phyloP scores from a whole-genome alignment of 2,888 invertebrate genomes.

The Drosophila pegasa region DNA sequence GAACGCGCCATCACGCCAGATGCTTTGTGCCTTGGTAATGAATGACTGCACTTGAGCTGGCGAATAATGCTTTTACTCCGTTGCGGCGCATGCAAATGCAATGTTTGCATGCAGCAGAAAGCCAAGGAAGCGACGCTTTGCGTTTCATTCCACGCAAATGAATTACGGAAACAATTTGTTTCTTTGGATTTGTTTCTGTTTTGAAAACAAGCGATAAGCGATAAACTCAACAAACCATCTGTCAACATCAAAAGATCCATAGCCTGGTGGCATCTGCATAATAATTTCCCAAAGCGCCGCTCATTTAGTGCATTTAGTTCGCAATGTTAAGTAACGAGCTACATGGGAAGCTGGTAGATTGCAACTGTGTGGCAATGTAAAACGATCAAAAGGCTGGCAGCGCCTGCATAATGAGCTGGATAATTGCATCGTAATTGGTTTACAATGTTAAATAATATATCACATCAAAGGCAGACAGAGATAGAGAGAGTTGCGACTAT shows the following conservation, averaged over 20 bases:
- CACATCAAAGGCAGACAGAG: constrained; percentile 6
- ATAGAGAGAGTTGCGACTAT: constrained; percentile 12
- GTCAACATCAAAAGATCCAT: constrained; percentile 16
- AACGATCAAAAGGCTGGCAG: constrained; percentile 16
- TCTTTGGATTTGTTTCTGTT: constrained; percentile 5
- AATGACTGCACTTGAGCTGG: constrained; percentile 48
- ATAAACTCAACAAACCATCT: background rate
- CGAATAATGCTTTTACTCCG: constrained; percentile 19
- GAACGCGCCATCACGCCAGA: constrained; percentile 47
- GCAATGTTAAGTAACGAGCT: constrained; percentile 37
- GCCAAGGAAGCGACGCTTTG: constrained; percentile 34
- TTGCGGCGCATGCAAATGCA: constrained; percentile 44
- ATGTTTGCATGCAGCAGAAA: constrained; percentile 42
- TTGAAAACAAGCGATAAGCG: constrained; percentile 6
- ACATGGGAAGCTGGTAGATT: background rate
- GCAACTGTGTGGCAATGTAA: constrained; percentile 9
- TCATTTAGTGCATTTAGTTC: constrained; percentile 17
- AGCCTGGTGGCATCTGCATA: background rate
- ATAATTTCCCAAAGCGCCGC: too few relatives aligned
- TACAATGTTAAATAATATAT: constrained; percentile 42
- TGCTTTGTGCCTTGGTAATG: constrained; percentile 35
- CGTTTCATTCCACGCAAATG: constrained; percentile 18
- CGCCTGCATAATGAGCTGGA: background rate
- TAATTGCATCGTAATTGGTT: constrained; percentile 21
- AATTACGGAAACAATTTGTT: constrained; percentile 51